A percentile compares a stretch with the other conserved stretches of the same genome.
Evolutionary conservation across 1,140 invertebrate species (phyloP).

Genomic region (Penaeus indicus): DNA sequence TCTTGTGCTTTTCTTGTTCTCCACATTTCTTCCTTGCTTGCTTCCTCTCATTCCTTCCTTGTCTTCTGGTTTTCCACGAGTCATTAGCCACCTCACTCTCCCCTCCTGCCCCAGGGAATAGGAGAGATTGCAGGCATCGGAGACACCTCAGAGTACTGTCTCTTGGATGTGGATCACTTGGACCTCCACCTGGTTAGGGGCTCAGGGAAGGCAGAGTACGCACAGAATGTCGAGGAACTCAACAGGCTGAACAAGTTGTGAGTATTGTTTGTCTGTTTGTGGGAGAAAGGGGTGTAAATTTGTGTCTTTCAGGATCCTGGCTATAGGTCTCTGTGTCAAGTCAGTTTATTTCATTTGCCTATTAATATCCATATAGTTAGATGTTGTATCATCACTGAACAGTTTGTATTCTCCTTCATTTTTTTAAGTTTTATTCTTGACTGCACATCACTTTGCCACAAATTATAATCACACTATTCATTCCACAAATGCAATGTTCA

Average conservation of each 20-base stretch:
- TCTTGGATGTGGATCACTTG: slow-evolving; percentile 16
- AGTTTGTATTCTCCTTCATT: neutral
- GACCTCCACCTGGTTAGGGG: slow-evolving; percentile 40
- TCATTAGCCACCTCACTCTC: neutral
- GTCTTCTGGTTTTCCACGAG: too few relatives aligned
- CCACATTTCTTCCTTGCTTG: too few relatives aligned
- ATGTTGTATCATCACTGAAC: too few relatives aligned
- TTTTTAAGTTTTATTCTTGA: neutral
- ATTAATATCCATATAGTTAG: too few relatives aligned
- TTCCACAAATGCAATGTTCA: neutral
- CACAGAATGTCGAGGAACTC: slow-evolving; percentile 32
- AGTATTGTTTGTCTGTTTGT: neutral
- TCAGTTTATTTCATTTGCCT: too few relatives aligned
- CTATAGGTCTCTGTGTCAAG: too few relatives aligned
- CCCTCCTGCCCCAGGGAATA: slow-evolving; percentile 26
- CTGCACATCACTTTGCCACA: too few relatives aligned
- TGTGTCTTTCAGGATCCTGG: too few relatives aligned
- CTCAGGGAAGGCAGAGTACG: slow-evolving; percentile 32
- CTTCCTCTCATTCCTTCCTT: too few relatives aligned
- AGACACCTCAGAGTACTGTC: slow-evolving; percentile 33
- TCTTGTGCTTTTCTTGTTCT: too few relatives aligned
- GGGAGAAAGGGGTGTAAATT: neutral
- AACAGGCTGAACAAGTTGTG: slow-evolving; percentile 34
- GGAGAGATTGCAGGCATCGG: slow-evolving; percentile 21
- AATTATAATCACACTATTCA: neutral